Percentiles rank a stretch among this genome's conserved stretches.
Evolutionary conservation across 2,888 invertebrate genomes (phyloP).

Genomic region (Junonia oenone): DNA sequence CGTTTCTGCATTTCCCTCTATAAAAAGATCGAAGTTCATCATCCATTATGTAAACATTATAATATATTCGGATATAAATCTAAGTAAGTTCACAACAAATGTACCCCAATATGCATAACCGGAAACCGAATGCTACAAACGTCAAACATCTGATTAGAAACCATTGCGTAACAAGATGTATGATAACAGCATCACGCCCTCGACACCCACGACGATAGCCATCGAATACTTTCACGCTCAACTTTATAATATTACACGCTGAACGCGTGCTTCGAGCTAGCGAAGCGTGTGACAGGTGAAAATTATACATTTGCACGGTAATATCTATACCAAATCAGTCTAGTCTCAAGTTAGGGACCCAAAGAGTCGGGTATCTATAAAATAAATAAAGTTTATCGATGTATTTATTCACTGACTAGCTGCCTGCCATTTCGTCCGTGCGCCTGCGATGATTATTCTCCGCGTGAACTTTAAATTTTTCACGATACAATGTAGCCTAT

Average conservation of each 20-base stretch:
- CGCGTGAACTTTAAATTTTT: too few species aligned
- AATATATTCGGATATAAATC: not conserved
- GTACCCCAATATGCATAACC: not conserved
- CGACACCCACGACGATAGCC: constrained; percentile 55
- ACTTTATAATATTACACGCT: constrained; percentile 31
- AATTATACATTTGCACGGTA: not conserved
- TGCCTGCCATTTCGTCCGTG: too few species aligned
- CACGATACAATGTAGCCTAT: too few species aligned
- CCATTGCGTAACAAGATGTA: constrained; percentile 20
- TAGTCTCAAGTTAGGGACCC: too few species aligned
- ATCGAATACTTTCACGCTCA: constrained; percentile 55
- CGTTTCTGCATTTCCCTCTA: too few species aligned
- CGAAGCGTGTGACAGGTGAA: constrained; percentile 10
- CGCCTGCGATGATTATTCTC: too few species aligned
- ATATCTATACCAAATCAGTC: not conserved
- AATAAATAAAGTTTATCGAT: too few species aligned
- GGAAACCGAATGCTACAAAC: not conserved
- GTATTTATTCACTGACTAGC: too few species aligned
- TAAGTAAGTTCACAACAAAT: not conserved
- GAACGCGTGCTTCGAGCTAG: constrained; percentile 15
- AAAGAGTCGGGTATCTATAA: too few species aligned
- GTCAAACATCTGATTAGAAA: constrained; percentile 4
- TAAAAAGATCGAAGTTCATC: too few species aligned
- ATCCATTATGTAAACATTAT: too few species aligned
- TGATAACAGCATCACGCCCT: constrained; percentile 33